phyloP scores from a whole-genome alignment of 2,888 invertebrate species.

The Hypena proboscidalis region DNA sequence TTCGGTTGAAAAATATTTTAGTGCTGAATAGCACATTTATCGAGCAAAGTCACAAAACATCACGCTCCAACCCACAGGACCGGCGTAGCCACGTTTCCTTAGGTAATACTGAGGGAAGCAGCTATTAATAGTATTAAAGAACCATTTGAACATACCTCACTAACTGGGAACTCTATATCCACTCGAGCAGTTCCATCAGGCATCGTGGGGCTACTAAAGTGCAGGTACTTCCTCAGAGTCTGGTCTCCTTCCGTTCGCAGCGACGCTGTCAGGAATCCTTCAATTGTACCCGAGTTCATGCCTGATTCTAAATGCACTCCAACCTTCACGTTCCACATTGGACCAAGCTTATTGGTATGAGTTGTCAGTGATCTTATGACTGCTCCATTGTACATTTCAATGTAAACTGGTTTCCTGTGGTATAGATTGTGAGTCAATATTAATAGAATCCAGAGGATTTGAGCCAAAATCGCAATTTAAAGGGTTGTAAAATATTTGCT shows the following conservation, averaged over 20 bases:
- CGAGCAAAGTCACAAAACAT: no score
- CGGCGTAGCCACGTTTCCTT: no score
- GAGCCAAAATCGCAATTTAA: no score
- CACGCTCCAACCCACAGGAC: no score
- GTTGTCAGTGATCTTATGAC: constrained; percentile 87
- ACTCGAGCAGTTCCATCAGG: constrained; percentile 61
- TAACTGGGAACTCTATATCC: constrained; percentile 61
- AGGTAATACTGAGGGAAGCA: no score
- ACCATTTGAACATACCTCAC: constrained; percentile 69
- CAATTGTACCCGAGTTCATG: constrained; percentile 41
- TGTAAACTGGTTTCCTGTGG: constrained; percentile 87
- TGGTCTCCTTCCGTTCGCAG: constrained; percentile 63
- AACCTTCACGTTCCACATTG: constrained; percentile 61
- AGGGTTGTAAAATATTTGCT: no score
- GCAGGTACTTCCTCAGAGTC: constrained; percentile 52
- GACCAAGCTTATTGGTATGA: constrained; percentile 52
- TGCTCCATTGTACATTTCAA: constrained; percentile 88
- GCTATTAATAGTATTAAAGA: no score
- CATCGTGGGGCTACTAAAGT: constrained; percentile 46
- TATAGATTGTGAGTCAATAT: no score
- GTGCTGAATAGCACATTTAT: no score
- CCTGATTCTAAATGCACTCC: constrained; percentile 64
- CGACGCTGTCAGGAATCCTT: constrained; percentile 59
- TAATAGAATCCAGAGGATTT: no score
- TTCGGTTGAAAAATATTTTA: no score